Base-by-base conservation (phyloP, 1,140 invertebrate genomes). In the Andricus grossulariae region DNA sequence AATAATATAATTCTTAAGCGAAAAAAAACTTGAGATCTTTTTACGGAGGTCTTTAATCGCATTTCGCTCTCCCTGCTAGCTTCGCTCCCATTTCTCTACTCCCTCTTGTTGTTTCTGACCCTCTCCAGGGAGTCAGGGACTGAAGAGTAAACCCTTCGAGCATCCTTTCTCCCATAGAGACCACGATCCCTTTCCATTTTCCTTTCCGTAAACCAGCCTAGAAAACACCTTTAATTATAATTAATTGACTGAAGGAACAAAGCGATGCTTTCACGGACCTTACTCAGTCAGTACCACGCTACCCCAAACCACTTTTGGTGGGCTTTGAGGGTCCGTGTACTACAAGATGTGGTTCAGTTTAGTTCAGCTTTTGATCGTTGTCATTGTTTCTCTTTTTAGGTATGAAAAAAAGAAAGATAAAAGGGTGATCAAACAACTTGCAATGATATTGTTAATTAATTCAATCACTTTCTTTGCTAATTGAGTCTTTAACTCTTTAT, bases 151-250 rank as follows among this genome's bases (percentile, higher is more conserved):
- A 82, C 76, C 25, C 72, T 81, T 74, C 78, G 77, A 82, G 82
- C 80, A 80, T 66, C 80, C 77, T 80, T 83, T 50, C 52, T 32
- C 25, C 15, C n/a, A 12, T 52, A n/a, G 21, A 66, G 25, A 66
- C 54, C 25, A 32, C 54, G 4, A 25, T 16, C 50, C 19, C 11
- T 1, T 50, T 71, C 39, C 45, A 3, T 49, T 25, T 55, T 18
- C 45, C 11, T 10, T 8, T 66, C 60, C 25, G 72, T 45, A 71
- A 79, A 78, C 75, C 82, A 83, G 79, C 76, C 77, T 72, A 70
- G 83, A 82, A 80, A 80, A 81, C 79, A 79, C 80, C 82, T 86
- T 83, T 82, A 84, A 86, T 86, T 85, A 85, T 83, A 85, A 86
- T 86, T 86, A 85, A 86, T 85, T 83, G 84, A 85, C 75, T 82